Conservation (phyloP, 2,797 vertebrate species). For the Danionella dracula region DNA sequence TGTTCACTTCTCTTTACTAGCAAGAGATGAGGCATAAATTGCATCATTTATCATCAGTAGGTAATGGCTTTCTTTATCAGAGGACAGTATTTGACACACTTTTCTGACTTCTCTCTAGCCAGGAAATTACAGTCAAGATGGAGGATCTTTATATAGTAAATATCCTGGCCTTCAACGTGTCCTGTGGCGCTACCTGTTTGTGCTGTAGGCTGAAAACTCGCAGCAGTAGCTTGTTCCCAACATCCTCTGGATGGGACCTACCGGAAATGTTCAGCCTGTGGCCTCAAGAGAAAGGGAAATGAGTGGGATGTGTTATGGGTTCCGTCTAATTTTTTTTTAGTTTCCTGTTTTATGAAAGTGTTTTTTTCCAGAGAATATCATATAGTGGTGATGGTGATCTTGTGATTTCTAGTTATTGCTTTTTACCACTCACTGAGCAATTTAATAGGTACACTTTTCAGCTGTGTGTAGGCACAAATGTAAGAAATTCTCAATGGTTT, state of each 20-base stretch:
- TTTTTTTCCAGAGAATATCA: slow-evolving; percentile 14
- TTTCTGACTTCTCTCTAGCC: slow-evolving; percentile 25
- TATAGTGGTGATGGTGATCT: neutral
- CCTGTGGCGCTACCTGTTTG: slow-evolving; percentile 45
- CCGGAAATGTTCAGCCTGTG: slow-evolving; percentile 60
- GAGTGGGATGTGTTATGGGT: slow-evolving; percentile 46
- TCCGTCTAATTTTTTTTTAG: slow-evolving; percentile 39
- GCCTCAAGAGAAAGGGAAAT: slow-evolving; percentile 50
- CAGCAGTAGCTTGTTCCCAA: slow-evolving; percentile 62
- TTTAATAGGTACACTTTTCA: neutral
- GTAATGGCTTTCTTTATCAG: slow-evolving; percentile 10
- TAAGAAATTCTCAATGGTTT: too few species aligned
- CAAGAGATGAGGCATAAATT: slow-evolving; percentile 6
- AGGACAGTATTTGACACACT: slow-evolving; percentile 20
- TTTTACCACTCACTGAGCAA: neutral
- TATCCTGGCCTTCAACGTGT: slow-evolving; percentile 59
- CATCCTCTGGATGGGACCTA: slow-evolving; percentile 66
- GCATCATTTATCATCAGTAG: slow-evolving; percentile 33
- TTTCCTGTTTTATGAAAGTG: slow-evolving; percentile 42
- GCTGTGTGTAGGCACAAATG: too few species aligned
- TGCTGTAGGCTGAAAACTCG: slow-evolving; percentile 42
- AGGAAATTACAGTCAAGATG: slow-evolving; percentile 40
- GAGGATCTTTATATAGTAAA: slow-evolving; percentile 45
- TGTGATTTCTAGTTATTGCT: neutral
- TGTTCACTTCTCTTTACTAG: neutral